phyloP scores from a whole-genome alignment of 2,797 vertebrate genomes.

The Lateolabrax maculatus region DNA sequence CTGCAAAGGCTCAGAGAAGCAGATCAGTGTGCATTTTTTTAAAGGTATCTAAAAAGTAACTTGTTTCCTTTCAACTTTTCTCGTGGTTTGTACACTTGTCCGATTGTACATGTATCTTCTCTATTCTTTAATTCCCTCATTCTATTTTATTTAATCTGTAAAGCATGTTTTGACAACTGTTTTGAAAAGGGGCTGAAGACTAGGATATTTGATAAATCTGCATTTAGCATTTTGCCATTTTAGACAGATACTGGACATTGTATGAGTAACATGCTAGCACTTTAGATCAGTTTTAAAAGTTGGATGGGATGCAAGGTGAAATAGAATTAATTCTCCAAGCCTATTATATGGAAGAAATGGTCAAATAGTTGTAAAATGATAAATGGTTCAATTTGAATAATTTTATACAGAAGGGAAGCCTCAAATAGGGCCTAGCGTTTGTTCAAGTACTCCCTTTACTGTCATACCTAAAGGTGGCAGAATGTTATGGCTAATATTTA shows the following conservation, averaged over 20 bases:
- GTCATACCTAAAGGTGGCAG: slow-evolving; percentile 31
- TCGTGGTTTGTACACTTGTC: background rate
- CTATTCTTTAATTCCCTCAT: background rate
- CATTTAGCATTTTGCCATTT: slow-evolving; percentile 11
- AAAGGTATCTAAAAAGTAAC: slow-evolving; percentile 6
- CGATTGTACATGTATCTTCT: background rate
- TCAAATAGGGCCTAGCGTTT: slow-evolving; percentile 30
- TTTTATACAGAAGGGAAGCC: slow-evolving; percentile 28
- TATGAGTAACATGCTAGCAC: slow-evolving; percentile 5
- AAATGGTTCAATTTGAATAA: slow-evolving; percentile 48
- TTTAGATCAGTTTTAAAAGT: slow-evolving; percentile 30
- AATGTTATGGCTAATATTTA: slow-evolving; percentile 28
- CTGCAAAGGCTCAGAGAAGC: background rate
- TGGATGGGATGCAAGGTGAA: slow-evolving; percentile 22
- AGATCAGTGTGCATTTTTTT: background rate
- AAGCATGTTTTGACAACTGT: background rate
- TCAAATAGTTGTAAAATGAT: slow-evolving; percentile 35
- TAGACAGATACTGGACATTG: background rate
- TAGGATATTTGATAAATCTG: slow-evolving; percentile 17
- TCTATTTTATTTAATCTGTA: slow-evolving; percentile 9
- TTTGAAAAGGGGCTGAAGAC: background rate
- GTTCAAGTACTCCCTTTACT: slow-evolving; percentile 23
- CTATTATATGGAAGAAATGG: slow-evolving; percentile 22
- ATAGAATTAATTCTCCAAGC: slow-evolving; percentile 29
- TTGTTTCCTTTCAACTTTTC: slow-evolving; percentile 14